These are phyloP conservation scores for Bucorvus abyssinicus DNA, from an alignment of 2,797 vertebrate species.

Conservation along the genomic window DNA sequence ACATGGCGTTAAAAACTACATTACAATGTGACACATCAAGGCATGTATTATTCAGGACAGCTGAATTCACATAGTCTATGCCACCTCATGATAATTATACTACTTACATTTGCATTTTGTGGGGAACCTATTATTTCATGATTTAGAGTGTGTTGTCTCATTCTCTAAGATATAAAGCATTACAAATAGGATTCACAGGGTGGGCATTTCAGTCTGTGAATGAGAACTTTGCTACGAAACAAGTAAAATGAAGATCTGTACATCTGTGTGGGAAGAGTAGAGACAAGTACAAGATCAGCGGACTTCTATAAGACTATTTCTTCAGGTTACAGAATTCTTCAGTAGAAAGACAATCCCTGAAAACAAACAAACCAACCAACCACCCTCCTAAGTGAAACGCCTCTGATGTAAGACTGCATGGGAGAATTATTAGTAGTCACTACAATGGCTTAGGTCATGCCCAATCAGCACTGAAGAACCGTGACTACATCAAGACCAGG, in stretches of 20 bases:
- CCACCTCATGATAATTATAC: constrained; percentile 15
- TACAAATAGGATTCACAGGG: background rate
- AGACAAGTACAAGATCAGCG: background rate
- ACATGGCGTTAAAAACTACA: background rate
- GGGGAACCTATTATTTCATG: constrained; percentile 1
- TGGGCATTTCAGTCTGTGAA: background rate
- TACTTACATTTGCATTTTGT: background rate
- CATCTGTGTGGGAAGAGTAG: background rate
- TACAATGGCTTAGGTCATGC: background rate
- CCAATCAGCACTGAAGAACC: background rate
- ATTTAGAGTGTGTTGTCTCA: constrained; percentile 58
- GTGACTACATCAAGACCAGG: background rate
- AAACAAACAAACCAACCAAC: background rate
- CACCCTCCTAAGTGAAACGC: background rate
- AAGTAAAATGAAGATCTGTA: background rate
- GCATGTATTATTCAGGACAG: constrained; percentile 51
- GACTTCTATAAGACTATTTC: background rate
- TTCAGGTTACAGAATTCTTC: background rate
- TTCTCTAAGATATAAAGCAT: background rate
- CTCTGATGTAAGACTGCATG: background rate
- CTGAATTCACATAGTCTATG: constrained; percentile 47
- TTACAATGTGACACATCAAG: constrained; percentile 54
- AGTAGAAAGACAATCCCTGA: background rate
- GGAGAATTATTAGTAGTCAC: background rate
- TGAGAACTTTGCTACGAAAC: background rate